Evolutionary conservation across 2,797 vertebrate genomes (phyloP).

Genomic region (Lepus townsendii): DNA sequence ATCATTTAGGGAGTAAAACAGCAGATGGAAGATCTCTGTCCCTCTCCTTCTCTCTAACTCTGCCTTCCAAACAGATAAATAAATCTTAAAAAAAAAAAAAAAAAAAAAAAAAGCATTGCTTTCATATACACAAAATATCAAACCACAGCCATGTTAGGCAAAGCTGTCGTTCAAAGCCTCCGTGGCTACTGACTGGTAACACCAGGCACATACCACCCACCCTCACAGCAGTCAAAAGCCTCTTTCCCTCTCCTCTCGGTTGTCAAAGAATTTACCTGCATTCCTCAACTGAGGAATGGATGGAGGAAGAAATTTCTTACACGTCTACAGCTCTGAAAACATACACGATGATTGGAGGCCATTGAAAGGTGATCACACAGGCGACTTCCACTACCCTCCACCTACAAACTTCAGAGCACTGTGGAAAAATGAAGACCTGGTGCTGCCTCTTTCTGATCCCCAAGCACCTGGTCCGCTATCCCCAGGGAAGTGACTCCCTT

Average conservation of each 20-base stretch:
- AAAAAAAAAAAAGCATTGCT: neutral
- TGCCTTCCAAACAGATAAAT: too few species aligned
- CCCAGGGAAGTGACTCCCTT: constrained; percentile 16
- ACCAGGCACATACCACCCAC: neutral
- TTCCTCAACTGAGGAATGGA: constrained; percentile 53
- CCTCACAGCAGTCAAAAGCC: neutral
- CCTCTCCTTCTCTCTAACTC: too few species aligned
- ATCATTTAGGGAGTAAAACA: too few species aligned
- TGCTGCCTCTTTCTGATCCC: constrained; percentile 52
- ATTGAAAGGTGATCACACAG: constrained; percentile 58
- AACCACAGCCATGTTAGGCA: neutral
- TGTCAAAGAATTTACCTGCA: constrained; percentile 46
- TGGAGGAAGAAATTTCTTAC: neutral
- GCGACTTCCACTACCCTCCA: neutral
- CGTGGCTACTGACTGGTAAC: neutral
- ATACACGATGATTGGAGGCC: constrained; percentile 46
- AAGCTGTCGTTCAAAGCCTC: neutral
- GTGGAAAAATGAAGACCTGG: constrained; percentile 48
- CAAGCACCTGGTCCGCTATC: constrained; percentile 2
- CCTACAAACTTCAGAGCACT: neutral
- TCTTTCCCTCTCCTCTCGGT: neutral
- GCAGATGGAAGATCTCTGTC: too few species aligned
- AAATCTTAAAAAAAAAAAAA: too few species aligned
- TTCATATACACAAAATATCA: neutral
- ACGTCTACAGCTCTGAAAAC: constrained; percentile 20